A percentile compares a stretch with the other conserved stretches of the same genome.
Conservation (phyloP, 1,140 invertebrate genomes). For the Tetragnatha versicolor region DNA sequence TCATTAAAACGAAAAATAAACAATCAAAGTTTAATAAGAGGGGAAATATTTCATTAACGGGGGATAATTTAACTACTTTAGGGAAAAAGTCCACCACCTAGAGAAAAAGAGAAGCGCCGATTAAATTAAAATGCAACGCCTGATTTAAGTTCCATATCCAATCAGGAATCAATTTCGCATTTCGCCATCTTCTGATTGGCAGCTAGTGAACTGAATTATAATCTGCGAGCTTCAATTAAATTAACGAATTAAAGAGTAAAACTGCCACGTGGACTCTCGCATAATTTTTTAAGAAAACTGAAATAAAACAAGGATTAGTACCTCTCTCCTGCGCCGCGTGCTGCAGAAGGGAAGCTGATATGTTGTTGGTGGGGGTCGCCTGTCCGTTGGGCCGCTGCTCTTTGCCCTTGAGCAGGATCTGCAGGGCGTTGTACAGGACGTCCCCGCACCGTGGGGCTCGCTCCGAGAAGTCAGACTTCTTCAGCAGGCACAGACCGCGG, state of each 20-base stretch:
- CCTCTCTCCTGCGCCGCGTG: constrained; percentile 30
- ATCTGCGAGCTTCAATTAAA: too few species aligned
- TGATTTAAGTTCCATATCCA: too few species aligned
- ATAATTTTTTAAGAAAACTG: neutral
- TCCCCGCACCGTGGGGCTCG: constrained; percentile 90
- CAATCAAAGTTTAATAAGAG: neutral
- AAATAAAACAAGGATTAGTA: neutral
- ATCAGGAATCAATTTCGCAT: too few species aligned
- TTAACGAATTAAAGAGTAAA: neutral
- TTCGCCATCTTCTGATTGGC: too few species aligned
- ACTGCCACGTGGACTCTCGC: neutral
- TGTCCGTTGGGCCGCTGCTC: neutral
- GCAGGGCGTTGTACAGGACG: constrained; percentile 90
- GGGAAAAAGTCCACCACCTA: too few species aligned
- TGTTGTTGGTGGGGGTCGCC: neutral
- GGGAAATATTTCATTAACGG: neutral
- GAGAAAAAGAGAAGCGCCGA: too few species aligned
- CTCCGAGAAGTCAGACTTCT: constrained; percentile 87
- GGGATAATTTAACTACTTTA: too few species aligned
- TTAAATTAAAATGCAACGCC: too few species aligned
- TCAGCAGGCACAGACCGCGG: constrained; percentile 88
- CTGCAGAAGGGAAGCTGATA: constrained; percentile 41
- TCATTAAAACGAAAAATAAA: too few species aligned
- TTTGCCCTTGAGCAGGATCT: constrained; percentile 77
- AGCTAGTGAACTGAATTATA: too few species aligned